Evolutionary conservation across 1,140 invertebrate genomes (phyloP).

Genomic region (Euura lappo): DNA sequence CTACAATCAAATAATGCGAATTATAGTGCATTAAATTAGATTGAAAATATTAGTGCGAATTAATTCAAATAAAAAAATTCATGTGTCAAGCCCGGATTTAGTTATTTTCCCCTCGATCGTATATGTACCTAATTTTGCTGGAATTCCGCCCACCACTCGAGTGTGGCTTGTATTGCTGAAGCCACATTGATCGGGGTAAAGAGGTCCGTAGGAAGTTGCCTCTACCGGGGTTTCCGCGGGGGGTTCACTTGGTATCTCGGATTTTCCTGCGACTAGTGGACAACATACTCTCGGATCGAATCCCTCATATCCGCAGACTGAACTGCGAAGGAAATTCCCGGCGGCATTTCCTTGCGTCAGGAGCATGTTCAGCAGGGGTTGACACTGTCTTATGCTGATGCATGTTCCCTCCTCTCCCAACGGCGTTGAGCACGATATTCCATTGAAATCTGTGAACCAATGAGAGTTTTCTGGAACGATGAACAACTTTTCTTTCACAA

Average conservation of each 20-base stretch:
- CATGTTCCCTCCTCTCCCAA: slow-evolving; percentile 37
- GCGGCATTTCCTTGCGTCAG: slow-evolving; percentile 35
- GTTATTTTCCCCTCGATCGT: background rate
- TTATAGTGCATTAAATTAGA: too few species aligned
- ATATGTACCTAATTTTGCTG: slow-evolving; percentile 40
- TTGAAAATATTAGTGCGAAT: too few species aligned
- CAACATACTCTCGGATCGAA: slow-evolving; percentile 63
- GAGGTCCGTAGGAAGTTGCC: slow-evolving; percentile 16
- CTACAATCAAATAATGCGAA: too few species aligned
- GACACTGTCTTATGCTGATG: slow-evolving; percentile 56
- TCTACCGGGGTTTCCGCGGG: background rate
- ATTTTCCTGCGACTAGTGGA: slow-evolving; percentile 26
- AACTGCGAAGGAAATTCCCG: slow-evolving; percentile 56
- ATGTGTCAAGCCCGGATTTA: too few species aligned
- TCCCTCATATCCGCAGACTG: slow-evolving; percentile 62
- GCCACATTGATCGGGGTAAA: slow-evolving; percentile 42
- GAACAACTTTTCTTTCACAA: too few species aligned
- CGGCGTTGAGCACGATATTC: background rate
- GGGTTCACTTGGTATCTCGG: background rate
- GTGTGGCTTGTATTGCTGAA: slow-evolving; percentile 32
- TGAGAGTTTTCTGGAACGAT: background rate
- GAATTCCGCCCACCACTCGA: slow-evolving; percentile 40
- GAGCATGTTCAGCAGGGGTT: slow-evolving; percentile 51
- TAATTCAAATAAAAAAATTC: too few species aligned
- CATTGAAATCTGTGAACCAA: slow-evolving; percentile 7